phyloP scores from a whole-genome alignment of 1,140 invertebrate genomes.

The Eurosta solidaginis region DNA sequence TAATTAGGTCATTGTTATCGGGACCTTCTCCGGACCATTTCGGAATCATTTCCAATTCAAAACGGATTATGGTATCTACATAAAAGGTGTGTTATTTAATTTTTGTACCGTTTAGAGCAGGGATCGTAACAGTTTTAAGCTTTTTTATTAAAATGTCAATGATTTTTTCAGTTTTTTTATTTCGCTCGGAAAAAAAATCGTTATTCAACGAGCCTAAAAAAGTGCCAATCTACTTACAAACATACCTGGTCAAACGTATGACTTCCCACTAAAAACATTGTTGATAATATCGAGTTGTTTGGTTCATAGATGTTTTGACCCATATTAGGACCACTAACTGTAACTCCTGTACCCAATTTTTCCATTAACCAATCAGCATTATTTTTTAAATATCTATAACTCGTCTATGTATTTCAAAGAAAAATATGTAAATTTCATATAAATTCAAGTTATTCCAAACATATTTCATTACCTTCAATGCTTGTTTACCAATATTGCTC shows the following conservation, averaged over 20 bases:
- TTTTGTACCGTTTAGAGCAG: too few relatives aligned
- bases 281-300: conserved; percentile 67
- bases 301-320: conserved; percentile 61
- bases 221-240: background rate
- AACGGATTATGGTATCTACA: too few relatives aligned
- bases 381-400: conserved; percentile 70
- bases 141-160: too few relatives aligned
- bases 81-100: too few relatives aligned
- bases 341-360: conserved; percentile 62
- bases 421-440: background rate
- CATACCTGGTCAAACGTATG: conserved; percentile 72
- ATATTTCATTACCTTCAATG: conserved; percentile 61
- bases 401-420: conserved; percentile 59
- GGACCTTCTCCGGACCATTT: too few relatives aligned
- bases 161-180: too few relatives aligned
- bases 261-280: conserved; percentile 78
- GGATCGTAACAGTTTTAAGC: too few relatives aligned
- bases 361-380: conserved; percentile 71
- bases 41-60: too few relatives aligned
- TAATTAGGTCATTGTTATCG: too few relatives aligned
- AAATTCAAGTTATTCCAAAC: background rate
- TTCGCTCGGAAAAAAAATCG: too few relatives aligned
- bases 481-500: conserved; percentile 62
- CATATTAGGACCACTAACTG: conserved; percentile 50
- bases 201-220: too few relatives aligned